Evolutionary conservation across 2,888 invertebrate species (phyloP).

Genomic region (Orthosia gracilis): DNA sequence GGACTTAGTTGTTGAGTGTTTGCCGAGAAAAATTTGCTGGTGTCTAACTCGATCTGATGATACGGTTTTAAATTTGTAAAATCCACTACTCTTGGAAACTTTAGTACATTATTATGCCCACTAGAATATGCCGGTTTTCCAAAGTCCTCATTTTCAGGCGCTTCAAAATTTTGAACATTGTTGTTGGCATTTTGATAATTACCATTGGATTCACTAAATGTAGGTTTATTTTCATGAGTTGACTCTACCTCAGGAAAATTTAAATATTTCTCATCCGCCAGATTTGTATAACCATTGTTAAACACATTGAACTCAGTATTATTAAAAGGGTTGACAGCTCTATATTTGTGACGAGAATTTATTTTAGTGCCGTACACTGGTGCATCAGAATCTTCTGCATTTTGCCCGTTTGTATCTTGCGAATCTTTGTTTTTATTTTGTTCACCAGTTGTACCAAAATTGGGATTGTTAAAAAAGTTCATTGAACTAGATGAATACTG

Average conservation of each 20-base stretch:
- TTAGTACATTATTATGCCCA: constrained; percentile 70
- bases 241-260: constrained; percentile 70
- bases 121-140: constrained; percentile 69
- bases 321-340: constrained; percentile 72
- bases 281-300: constrained; percentile 70
- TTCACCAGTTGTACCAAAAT: constrained; percentile 71
- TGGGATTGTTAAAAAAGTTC: constrained; percentile 77
- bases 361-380: constrained; percentile 86
- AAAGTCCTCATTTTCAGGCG: constrained; percentile 71
- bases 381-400: constrained; percentile 72
- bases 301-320: constrained; percentile 75
- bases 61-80: constrained; percentile 82
- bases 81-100: constrained; percentile 84
- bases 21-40: constrained; percentile 75
- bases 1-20: constrained; percentile 69
- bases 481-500: constrained; percentile 78
- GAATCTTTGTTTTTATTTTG: constrained; percentile 72
- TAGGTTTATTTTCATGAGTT: constrained; percentile 73
- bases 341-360: constrained; percentile 76
- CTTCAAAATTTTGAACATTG: constrained; percentile 71
- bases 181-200: constrained; percentile 72
- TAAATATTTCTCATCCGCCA: constrained; percentile 73
- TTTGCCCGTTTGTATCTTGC: constrained; percentile 69
- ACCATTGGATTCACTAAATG: constrained; percentile 70
- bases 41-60: constrained; percentile 77